Base-by-base conservation (phyloP, 1,140 invertebrate genomes). In the Periplaneta americana region DNA sequence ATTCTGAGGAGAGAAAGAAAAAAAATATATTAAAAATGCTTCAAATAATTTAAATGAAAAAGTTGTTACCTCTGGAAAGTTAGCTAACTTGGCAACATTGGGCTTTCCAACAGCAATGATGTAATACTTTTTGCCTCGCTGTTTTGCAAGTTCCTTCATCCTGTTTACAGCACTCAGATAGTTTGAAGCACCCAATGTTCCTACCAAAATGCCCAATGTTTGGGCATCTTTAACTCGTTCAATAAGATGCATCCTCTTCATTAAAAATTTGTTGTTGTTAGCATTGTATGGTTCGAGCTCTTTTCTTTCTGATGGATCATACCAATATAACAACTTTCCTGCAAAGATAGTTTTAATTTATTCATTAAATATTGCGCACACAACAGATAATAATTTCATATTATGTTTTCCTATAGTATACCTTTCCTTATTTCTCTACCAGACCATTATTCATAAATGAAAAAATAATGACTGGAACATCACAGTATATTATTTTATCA, bases 61-160 rank as follows among this genome's bases (percentile, higher is more conserved):
- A n/a, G n/a, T n/a, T n/a, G n/a, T 87, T 88, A 95, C 94, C 89
- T 98, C 96, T 79, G 94, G 92, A 88, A 98, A 97, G 89, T 99
- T 99, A 0, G 97, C 97, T 80, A 99, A 88, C 88, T 99, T 99
- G 1, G 95, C 93, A 74, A 95, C 93, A 91, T 97, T 98, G 28
- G 97, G 93, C 88, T 97, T 97, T 4, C 97, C 97, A 79, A 99
- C 94, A 36, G 95, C 95, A 75, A 99, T 92, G n/a, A 96, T 94
- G 85, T 98, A 98, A 79, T 92, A 93, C 85, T 96, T 97, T 86
- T 97, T 97, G 0, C 94, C 94, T 57, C 93, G 93, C 57, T 89
- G 87, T 85, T 92, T 93, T 1, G 96, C 91, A 36, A 96, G 88
- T 57, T 90, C 86, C 87, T 96, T 96, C 75, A 98, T 87, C 83